A percentile compares a stretch with the other conserved stretches of the same genome.
phyloP scores from a whole-genome alignment of 2,113 vertebrate genomes.

The Pedionomus torquatus region DNA sequence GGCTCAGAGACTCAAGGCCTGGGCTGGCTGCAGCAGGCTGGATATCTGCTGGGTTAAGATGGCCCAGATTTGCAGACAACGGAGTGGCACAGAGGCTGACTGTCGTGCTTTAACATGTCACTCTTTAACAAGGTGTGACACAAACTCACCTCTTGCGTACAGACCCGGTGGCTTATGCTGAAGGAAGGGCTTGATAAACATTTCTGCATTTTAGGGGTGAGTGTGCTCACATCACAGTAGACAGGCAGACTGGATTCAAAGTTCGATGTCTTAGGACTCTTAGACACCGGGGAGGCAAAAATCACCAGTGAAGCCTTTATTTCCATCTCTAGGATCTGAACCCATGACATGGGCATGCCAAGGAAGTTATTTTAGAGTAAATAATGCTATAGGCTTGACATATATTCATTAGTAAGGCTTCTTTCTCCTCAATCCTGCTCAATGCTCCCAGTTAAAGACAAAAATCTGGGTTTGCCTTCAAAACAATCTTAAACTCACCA shows the following conservation, averaged over 20 bases:
- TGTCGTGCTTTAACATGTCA: not conserved
- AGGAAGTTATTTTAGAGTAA: not conserved
- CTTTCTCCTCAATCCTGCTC: not conserved
- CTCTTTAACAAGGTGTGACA: not conserved
- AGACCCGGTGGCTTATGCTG: fast-evolving
- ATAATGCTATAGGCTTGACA: not conserved
- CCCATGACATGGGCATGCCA: not conserved
- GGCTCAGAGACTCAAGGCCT: not conserved
- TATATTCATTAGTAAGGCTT: not conserved
- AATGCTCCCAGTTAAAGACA: not conserved
- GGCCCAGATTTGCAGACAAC: not conserved
- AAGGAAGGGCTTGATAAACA: not conserved
- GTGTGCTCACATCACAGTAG: not conserved
- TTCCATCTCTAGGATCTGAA: not conserved
- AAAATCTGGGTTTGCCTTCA: not conserved
- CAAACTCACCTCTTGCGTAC: not conserved
- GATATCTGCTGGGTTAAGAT: not conserved
- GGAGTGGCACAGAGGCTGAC: not conserved
- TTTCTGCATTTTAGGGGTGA: not conserved
- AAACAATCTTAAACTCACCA: not conserved
- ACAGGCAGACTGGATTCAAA: not conserved
- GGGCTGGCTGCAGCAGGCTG: not conserved
- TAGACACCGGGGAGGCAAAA: not conserved
- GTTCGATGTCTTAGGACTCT: not conserved
- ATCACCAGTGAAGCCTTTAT: not conserved